Evolutionary conservation across 2,113 vertebrate species (phyloP).

Genomic region (Pan troglodytes): DNA sequence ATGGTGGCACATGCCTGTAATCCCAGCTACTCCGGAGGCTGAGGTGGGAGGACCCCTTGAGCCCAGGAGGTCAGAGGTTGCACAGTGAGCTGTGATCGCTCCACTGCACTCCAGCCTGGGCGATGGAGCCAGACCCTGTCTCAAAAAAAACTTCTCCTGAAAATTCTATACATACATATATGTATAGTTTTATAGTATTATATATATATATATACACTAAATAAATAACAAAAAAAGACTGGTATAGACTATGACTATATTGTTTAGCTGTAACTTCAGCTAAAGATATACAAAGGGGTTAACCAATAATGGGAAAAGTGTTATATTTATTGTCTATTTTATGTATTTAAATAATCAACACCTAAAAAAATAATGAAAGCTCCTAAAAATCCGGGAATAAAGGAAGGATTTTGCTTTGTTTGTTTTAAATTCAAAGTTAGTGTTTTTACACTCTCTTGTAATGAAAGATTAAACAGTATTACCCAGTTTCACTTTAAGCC

Average conservation of each 20-base stretch:
- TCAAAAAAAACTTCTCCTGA: neutral
- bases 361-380: neutral
- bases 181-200: too few relatives aligned
- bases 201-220: neutral
- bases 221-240: neutral
- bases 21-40: too few relatives aligned
- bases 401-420: neutral
- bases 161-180: neutral
- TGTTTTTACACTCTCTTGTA: neutral
- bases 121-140: too few relatives aligned
- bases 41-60: too few relatives aligned
- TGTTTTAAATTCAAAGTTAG: neutral
- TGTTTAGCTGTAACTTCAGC: neutral
- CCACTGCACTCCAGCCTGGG: too few relatives aligned
- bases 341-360: neutral
- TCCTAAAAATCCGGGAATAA: neutral
- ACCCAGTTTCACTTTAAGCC: neutral
- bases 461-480: neutral
- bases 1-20: too few relatives aligned
- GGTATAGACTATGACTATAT: neutral
- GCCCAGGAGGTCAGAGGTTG: too few relatives aligned
- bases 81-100: too few relatives aligned
- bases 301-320: neutral
- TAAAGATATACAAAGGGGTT: neutral
- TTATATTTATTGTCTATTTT: neutral